Conservation (phyloP, 92 coral and sea anemone species). For the Parazoanthus atlanticus region DNA sequence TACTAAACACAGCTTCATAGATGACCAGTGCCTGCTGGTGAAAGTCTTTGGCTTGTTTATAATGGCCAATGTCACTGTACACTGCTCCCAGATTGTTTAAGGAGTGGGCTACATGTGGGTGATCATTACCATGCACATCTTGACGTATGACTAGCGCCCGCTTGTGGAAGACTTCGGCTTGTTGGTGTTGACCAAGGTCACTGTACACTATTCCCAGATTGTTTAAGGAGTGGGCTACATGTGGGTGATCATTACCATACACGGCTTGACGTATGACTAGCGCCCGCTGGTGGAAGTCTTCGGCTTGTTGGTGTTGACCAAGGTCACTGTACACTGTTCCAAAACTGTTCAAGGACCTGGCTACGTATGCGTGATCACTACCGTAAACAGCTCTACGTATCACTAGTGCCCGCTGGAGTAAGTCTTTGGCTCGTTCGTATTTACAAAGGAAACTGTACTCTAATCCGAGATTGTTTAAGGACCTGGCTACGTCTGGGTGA, state of each 20-base stretch:
- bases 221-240: constrained; percentile 4
- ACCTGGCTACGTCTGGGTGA: neutral
- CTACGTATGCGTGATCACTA: neutral
- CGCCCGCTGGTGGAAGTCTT: neutral
- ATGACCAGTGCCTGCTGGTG: no score
- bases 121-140: neutral
- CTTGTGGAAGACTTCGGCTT: neutral
- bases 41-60: no score
- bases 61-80: no score
- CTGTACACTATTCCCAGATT: constrained; percentile 3
- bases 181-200: neutral
- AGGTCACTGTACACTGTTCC: neutral
- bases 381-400: neutral
- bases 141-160: neutral
- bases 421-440: neutral
- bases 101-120: neutral
- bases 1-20: no score
- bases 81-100: no score
- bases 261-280: neutral
- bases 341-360: neutral
- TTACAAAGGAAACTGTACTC: neutral
- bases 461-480: neutral
- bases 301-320: neutral
- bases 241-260: neutral
- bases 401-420: neutral